Percentiles rank a stretch among this genome's conserved stretches.
Evolutionary conservation across 2,113 vertebrate species (phyloP).

Genomic region (Oncorhynchus tshawytscha): DNA sequence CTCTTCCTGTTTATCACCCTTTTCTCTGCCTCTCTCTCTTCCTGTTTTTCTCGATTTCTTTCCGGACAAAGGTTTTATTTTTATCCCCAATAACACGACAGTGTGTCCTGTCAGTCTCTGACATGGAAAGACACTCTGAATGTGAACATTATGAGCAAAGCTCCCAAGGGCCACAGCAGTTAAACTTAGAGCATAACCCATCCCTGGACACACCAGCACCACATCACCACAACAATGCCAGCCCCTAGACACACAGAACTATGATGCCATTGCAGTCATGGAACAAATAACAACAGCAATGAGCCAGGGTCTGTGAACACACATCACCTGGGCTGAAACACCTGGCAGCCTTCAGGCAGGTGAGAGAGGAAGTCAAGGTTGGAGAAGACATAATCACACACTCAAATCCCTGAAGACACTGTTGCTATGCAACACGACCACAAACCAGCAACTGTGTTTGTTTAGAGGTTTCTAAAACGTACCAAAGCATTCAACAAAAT

Average conservation of each 20-base stretch:
- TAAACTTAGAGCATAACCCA: conserved; percentile 22
- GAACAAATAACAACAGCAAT: conserved; percentile 26
- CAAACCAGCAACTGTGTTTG: no score
- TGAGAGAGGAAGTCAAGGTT: no score
- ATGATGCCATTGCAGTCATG: conserved; percentile 33
- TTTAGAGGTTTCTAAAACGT: no score
- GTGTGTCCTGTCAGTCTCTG: conserved; percentile 26
- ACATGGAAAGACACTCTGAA: conserved; percentile 48
- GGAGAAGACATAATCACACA: no score
- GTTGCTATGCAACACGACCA: no score
- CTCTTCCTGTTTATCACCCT: background rate
- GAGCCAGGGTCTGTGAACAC: background rate
- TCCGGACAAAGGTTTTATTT: conserved; percentile 59
- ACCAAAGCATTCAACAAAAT: no score
- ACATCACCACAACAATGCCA: background rate
- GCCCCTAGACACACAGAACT: conserved; percentile 37
- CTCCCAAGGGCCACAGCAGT: conserved; percentile 43
- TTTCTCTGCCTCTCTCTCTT: background rate
- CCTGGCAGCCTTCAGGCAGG: background rate
- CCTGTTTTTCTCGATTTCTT: background rate
- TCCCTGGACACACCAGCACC: conserved; percentile 29
- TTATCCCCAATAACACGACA: conserved; percentile 55
- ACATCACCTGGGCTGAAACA: background rate
- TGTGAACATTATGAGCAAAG: conserved; percentile 10
- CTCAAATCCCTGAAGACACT: no score